A percentile compares a stretch with the other conserved stretches of the same genome.
These are phyloP conservation scores for Microcebus lehilahytsara DNA, from an alignment of 2,113 vertebrate species.

Conservation along the genomic window DNA sequence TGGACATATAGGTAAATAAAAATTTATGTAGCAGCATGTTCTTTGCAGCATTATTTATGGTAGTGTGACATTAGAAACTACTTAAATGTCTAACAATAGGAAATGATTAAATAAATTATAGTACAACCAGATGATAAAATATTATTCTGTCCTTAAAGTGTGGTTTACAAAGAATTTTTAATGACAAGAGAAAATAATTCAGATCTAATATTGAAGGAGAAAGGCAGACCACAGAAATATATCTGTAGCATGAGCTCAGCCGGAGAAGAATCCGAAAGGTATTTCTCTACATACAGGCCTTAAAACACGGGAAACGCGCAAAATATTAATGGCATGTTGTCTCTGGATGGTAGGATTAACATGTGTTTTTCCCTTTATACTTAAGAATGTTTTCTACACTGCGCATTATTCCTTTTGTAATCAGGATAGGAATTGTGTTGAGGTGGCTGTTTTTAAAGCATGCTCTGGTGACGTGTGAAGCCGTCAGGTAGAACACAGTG, in stretches of 20 bases:
- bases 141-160: constrained; percentile 44
- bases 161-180: constrained; percentile 26
- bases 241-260: not conserved
- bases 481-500: not conserved
- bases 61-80: constrained; percentile 12
- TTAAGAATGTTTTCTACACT: not conserved
- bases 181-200: constrained; percentile 41
- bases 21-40: constrained; percentile 11
- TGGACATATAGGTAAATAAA: not conserved
- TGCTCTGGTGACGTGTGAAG: not conserved
- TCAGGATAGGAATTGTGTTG: not conserved
- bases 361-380: not conserved
- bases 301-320: not conserved
- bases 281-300: not conserved
- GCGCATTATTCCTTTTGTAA: not conserved
- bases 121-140: constrained; percentile 27
- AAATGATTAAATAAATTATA: constrained; percentile 26
- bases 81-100: constrained; percentile 18
- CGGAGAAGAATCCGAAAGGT: too few species aligned
- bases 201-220: not conserved
- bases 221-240: not conserved
- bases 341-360: not conserved
- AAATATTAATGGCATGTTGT: too few species aligned
- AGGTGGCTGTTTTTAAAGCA: not conserved
- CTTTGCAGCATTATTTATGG: constrained; percentile 8